These are phyloP conservation scores for Drosophila aff. DNA, from an alignment of 1,140 invertebrate genomes.

Conservation along the genomic window DNA sequence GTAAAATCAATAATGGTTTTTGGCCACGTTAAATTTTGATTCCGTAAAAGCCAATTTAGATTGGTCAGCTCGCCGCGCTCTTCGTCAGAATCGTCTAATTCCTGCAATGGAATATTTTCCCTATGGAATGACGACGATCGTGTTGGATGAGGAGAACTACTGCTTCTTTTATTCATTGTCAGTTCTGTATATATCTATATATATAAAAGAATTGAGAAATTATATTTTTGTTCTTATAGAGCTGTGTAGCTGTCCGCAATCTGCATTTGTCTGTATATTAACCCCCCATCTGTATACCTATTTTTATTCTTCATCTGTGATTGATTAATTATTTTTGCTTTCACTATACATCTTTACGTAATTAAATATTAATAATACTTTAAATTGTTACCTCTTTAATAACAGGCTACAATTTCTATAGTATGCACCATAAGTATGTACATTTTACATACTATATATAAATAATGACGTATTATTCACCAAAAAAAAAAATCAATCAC, in stretches of 20 bases:
- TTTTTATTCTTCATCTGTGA: not conserved
- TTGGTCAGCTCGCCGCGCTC: conserved; percentile 73
- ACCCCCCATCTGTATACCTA: not conserved
- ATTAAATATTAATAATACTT: not conserved
- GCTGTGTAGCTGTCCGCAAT: not conserved
- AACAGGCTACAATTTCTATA: not conserved
- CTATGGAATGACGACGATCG: not conserved
- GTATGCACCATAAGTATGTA: not conserved
- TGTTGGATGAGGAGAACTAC: not conserved
- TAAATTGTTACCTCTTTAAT: not conserved
- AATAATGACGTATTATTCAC: not conserved
- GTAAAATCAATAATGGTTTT: conserved; percentile 59
- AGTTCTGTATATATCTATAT: not conserved
- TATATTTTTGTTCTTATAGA: not conserved
- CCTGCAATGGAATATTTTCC: not conserved
- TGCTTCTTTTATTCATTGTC: not conserved
- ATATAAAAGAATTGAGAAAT: not conserved
- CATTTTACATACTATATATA: not conserved
- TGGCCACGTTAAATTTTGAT: conserved; percentile 72
- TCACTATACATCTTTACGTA: not conserved
- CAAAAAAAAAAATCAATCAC: not conserved
- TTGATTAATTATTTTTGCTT: too few species aligned
- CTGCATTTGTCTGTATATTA: not conserved
- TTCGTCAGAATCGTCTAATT: conserved; percentile 53
- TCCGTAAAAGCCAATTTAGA: conserved; percentile 75